A percentile compares a stretch with the other conserved stretches of the same genome.
These are phyloP conservation scores for Manis crassicaudata DNA, from an alignment of 2,797 vertebrate species.

Conservation along the genomic window DNA sequence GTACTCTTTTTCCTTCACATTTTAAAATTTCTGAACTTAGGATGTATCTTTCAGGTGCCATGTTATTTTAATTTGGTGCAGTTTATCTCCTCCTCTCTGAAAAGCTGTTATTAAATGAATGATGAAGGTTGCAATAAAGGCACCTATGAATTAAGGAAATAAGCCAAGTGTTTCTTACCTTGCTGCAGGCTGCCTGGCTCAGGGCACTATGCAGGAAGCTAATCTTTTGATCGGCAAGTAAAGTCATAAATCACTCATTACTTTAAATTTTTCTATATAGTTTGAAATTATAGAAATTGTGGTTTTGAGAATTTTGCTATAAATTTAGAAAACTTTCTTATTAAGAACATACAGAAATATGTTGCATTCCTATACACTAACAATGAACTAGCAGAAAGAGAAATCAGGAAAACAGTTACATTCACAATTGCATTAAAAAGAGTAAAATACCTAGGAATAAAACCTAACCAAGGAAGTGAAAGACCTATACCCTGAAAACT, in stretches of 20 bases:
- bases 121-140: not conserved
- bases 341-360: not conserved
- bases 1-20: not conserved
- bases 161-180: not conserved
- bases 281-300: constrained; percentile 43
- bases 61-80: not conserved
- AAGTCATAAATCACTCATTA: not conserved
- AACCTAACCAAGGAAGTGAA: no score
- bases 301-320: constrained; percentile 17
- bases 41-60: not conserved
- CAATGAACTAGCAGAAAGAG: no score
- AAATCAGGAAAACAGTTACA: no score
- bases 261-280: not conserved
- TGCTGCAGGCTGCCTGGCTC: not conserved
- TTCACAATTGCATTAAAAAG: no score
- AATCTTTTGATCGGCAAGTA: not conserved
- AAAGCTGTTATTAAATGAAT: not conserved
- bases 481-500: no score
- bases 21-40: constrained; percentile 16
- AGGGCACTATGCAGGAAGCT: not conserved
- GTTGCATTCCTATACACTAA: no score
- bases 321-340: constrained; percentile 38
- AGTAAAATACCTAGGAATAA: no score
- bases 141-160: constrained; percentile 29
- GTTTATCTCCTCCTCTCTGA: not conserved